Evolutionary conservation across 2,888 invertebrate species (phyloP).

Genomic region (Elegia similella): DNA sequence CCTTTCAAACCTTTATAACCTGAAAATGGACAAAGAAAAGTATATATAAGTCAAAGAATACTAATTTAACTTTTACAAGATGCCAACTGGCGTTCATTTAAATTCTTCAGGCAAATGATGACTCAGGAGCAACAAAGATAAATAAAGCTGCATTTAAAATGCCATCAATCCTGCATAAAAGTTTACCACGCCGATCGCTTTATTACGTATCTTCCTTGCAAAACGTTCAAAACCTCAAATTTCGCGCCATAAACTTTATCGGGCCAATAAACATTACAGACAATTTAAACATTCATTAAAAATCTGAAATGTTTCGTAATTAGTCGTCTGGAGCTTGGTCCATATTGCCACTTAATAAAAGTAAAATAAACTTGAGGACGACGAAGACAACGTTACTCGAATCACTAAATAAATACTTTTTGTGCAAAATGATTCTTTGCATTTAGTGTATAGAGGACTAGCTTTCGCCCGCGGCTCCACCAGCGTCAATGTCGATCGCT

Average conservation of each 20-base stretch:
- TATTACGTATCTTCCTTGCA: slow-evolving; percentile 18
- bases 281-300: slow-evolving; percentile 47
- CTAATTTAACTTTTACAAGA: background rate
- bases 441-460: too few relatives aligned
- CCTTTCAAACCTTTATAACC: too few relatives aligned
- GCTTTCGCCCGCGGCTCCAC: too few relatives aligned
- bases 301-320: slow-evolving; percentile 20
- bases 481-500: too few relatives aligned
- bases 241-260: slow-evolving; percentile 45
- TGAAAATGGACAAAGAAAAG: too few relatives aligned
- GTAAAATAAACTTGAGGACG: background rate
- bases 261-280: slow-evolving; percentile 39
- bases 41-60: too few relatives aligned
- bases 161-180: slow-evolving; percentile 18
- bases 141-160: slow-evolving; percentile 6
- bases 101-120: too few relatives aligned
- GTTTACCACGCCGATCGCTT: slow-evolving; percentile 15
- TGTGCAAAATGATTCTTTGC: too few relatives aligned
- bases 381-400: background rate
- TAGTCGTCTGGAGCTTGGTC: slow-evolving; percentile 1
- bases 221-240: slow-evolving; percentile 31
- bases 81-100: too few relatives aligned
- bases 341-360: slow-evolving; percentile 6
- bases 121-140: slow-evolving; percentile 2
- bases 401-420: background rate